phyloP scores from a whole-genome alignment of 92 coral and sea anemone genomes.

The Palythoa heliodiscus region DNA sequence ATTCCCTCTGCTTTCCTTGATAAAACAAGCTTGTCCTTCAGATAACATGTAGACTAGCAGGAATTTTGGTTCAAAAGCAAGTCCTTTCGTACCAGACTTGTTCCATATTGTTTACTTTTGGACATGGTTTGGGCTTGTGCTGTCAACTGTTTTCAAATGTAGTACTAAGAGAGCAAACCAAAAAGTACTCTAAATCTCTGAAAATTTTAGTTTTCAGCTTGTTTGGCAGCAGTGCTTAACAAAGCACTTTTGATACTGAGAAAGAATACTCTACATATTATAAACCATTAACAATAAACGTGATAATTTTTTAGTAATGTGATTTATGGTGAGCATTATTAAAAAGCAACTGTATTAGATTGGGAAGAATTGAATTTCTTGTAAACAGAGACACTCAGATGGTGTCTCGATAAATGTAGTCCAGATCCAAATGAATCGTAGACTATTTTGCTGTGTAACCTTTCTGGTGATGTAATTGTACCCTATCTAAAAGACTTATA shows the following conservation, averaged over 20 bases:
- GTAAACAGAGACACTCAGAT: not conserved
- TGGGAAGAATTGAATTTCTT: not conserved
- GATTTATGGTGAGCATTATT: not conserved
- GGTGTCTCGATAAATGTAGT: no score
- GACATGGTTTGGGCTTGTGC: not conserved
- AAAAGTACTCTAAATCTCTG: not conserved
- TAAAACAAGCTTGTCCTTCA: not conserved
- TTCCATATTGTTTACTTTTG: slow-evolving; percentile 1
- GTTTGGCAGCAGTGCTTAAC: not conserved
- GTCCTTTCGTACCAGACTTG: not conserved
- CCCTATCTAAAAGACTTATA: slow-evolving; percentile 7
- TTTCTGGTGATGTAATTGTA: not conserved
- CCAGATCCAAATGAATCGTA: not conserved
- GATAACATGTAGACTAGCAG: not conserved
- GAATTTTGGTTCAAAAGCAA: not conserved
- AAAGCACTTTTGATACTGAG: not conserved
- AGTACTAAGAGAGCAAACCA: not conserved
- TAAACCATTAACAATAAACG: not conserved
- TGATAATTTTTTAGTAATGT: not conserved
- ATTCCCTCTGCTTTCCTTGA: not conserved
- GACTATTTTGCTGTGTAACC: slow-evolving; percentile 4
- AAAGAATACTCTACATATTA: not conserved
- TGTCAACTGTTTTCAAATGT: slow-evolving; percentile 3
- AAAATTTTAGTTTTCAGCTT: slow-evolving; percentile 8
- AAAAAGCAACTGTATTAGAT: not conserved